Evolutionary conservation across 2,888 invertebrate species (phyloP), one percentile per base, ranked within the genome.

Genomic region (Machimus rusticus): DNA sequence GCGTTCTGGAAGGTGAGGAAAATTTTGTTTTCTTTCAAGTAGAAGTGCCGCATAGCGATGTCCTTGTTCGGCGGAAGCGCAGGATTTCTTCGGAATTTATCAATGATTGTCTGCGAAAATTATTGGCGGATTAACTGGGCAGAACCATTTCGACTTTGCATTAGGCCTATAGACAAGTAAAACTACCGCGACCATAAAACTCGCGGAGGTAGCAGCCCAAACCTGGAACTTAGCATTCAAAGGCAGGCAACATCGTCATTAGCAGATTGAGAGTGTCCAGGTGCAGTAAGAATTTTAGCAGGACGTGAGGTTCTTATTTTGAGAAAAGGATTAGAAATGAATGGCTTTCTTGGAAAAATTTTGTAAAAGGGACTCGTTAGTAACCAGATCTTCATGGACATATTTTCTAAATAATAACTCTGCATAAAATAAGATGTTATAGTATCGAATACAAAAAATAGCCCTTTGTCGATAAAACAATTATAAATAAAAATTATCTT

Each of bases 41-140:
- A 93, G 90, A 96, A 97, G 76, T 94, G 94, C 81, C 95, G 94
- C 87, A 94, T 93, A 87, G 95, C 95, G 19, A 97, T 93, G 89
- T 97, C 95, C 5, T 94, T 93, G 16, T 93, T 93, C 0, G 95
- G 94, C 0, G 94, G 93, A n/a, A 94, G 89, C 1, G 92, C 91
- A 31, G 92, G 90, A 89, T 96, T 94, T 16, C 95, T 93, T 37
- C 94, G 90, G 90, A 94, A 97, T 16, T 94, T 94, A 90, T 96
- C 96, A 0, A 93, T 92, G 0, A 96, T 94, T 90, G 93, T 93
- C 95, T 95, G 88, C 28, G 3, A 66, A 66, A 66, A 23, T 28
- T 66, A 66, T 66, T 23, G 4, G 12, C 28, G 28, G 23, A 66
- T 66, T 66, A 66, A 28, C 66, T 66, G 12, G 28, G 28, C 2